Percentiles rank a stretch among this genome's conserved stretches.
phyloP scores from a whole-genome alignment of 2,888 invertebrate genomes.

The Pomacea canaliculata region DNA sequence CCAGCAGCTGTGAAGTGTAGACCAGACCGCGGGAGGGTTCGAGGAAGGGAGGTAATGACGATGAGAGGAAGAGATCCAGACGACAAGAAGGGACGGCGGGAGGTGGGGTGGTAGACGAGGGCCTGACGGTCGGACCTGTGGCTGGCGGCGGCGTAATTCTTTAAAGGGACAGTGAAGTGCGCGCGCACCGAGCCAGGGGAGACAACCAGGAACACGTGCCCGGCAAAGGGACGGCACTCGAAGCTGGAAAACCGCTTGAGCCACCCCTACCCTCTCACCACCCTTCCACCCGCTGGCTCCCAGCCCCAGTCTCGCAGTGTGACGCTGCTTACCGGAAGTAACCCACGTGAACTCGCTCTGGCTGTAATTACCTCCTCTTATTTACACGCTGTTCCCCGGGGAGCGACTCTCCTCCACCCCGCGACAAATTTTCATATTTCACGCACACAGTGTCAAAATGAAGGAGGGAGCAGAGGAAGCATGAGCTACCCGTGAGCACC shows the following conservation, averaged over 20 bases:
- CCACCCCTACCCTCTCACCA: neutral
- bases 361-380: slow-evolving; percentile 20
- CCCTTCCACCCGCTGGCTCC: too few relatives aligned
- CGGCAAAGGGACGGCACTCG: neutral
- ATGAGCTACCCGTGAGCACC: too few relatives aligned
- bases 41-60: neutral
- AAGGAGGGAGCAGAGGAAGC: neutral
- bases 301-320: too few relatives aligned
- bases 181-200: neutral
- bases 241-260: slow-evolving; percentile 18
- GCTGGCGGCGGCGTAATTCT: neutral
- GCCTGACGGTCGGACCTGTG: neutral
- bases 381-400: slow-evolving; percentile 11
- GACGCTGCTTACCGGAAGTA: slow-evolving; percentile 13
- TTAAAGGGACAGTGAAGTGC: neutral
- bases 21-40: too few relatives aligned
- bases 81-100: neutral
- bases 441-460: slow-evolving; percentile 5
- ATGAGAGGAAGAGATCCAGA: neutral
- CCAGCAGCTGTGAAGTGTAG: too few relatives aligned
- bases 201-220: slow-evolving; percentile 6
- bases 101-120: neutral
- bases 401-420: neutral
- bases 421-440: slow-evolving; percentile 18
- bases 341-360: slow-evolving; percentile 19